Evolutionary conservation across 2,113 vertebrate genomes (phyloP).

Genomic region (Saguinus midas): DNA sequence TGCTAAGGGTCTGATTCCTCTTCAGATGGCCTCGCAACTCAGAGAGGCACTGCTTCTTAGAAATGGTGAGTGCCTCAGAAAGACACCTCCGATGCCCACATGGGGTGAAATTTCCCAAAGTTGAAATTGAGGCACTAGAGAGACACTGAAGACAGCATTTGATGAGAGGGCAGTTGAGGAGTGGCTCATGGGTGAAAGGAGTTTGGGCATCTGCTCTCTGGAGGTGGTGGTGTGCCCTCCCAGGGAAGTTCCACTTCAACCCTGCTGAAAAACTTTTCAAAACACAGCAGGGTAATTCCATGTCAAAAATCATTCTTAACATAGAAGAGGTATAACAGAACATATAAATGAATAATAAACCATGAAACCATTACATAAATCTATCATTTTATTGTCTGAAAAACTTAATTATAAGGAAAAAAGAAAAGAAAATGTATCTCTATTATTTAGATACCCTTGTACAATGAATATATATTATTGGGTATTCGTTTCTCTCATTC

Average conservation of each 20-base stretch:
- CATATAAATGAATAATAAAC: neutral
- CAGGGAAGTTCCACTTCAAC: neutral
- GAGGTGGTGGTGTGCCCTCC: neutral
- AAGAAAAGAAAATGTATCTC: neutral
- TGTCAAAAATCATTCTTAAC: neutral
- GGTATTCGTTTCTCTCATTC: neutral
- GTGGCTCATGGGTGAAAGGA: neutral
- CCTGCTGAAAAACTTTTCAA: neutral
- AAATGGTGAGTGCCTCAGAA: slow-evolving; percentile 64
- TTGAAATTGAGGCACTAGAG: slow-evolving; percentile 76
- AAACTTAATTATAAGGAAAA: neutral
- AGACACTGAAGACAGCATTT: slow-evolving; percentile 70
- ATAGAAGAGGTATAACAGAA: neutral
- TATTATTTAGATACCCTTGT: neutral
- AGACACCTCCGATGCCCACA: neutral
- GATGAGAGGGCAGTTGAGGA: neutral
- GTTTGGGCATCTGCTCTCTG: neutral
- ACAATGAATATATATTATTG: neutral
- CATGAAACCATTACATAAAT: neutral
- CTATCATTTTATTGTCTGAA: neutral
- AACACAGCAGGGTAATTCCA: neutral
- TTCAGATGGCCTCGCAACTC: slow-evolving; percentile 58
- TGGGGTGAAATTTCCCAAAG: neutral
- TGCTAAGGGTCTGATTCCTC: slow-evolving; percentile 42
- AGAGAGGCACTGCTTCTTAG: slow-evolving; percentile 66